Conservation (phyloP, 2,113 vertebrate species). For the Halichoeres trimaculatus region DNA sequence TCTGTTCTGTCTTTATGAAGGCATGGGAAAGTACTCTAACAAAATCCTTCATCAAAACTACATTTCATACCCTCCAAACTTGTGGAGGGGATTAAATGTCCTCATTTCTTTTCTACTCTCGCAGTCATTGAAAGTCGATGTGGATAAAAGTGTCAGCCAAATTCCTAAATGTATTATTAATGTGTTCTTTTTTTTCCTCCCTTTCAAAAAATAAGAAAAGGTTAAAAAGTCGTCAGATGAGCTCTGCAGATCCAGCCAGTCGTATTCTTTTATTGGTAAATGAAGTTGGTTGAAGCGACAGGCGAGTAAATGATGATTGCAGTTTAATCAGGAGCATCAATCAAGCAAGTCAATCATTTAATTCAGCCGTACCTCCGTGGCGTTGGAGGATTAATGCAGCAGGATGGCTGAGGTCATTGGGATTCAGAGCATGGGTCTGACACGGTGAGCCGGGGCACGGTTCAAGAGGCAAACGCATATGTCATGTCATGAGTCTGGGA, state of each 20-base stretch:
- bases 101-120: slow-evolving; percentile 55
- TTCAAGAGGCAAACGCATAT: slow-evolving; percentile 69
- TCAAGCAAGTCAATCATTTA: slow-evolving; percentile 61
- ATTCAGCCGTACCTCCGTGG: slow-evolving; percentile 30
- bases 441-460: slow-evolving; percentile 52
- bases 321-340: slow-evolving; percentile 67
- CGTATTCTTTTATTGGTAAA: slow-evolving; percentile 57
- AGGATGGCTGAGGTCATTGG: slow-evolving; percentile 44
- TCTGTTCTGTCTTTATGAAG: slow-evolving; percentile 44
- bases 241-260: slow-evolving; percentile 24
- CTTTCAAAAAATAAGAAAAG: slow-evolving; percentile 1
- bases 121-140: slow-evolving; percentile 52
- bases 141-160: slow-evolving; percentile 71
- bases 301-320: slow-evolving; percentile 58
- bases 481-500: slow-evolving; percentile 69
- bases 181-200: slow-evolving; percentile 56
- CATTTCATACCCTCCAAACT: slow-evolving; percentile 61
- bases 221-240: slow-evolving; percentile 21
- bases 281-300: slow-evolving; percentile 50
- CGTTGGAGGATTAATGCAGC: slow-evolving; percentile 35
- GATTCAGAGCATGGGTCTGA: slow-evolving; percentile 56
- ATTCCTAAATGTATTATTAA: slow-evolving; percentile 60
- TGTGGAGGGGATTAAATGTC: slow-evolving; percentile 56
- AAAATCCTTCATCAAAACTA: slow-evolving; percentile 53
- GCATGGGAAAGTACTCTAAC: slow-evolving; percentile 53